Evolutionary conservation across 1,140 invertebrate genomes (phyloP).

Genomic region (Cydia amplana): DNA sequence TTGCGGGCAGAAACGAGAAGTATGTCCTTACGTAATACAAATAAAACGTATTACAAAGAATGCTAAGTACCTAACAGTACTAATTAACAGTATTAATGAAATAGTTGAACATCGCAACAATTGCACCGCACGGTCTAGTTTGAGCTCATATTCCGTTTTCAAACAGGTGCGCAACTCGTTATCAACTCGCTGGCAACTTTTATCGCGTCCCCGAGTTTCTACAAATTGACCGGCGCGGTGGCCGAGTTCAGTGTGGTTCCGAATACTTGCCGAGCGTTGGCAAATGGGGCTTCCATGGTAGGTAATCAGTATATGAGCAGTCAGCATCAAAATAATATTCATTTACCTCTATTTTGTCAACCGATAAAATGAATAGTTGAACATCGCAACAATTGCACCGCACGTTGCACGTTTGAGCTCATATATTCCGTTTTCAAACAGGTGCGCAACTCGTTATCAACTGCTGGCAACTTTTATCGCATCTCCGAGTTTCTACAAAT

Average conservation of each 20-base stretch:
- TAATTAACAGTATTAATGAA: too few relatives aligned
- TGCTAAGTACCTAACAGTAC: too few relatives aligned
- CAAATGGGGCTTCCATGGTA: too few relatives aligned
- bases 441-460: slow-evolving; percentile 30
- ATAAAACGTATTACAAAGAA: too few relatives aligned
- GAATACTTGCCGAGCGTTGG: too few relatives aligned
- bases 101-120: too few relatives aligned
- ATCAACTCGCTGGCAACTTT: slow-evolving; percentile 29
- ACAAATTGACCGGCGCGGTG: slow-evolving; percentile 18
- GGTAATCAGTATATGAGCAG: too few relatives aligned
- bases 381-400: background rate
- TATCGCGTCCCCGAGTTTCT: slow-evolving; percentile 19
- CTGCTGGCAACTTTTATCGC: slow-evolving; percentile 29
- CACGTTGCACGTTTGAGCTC: background rate
- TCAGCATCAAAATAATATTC: too few relatives aligned
- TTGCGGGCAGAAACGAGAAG: too few relatives aligned
- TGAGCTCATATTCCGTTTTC: background rate
- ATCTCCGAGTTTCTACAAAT: slow-evolving; percentile 10
- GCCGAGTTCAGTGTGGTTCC: background rate
- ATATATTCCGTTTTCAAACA: slow-evolving; percentile 8
- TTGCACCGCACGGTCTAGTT: background rate
- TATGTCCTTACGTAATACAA: too few relatives aligned
- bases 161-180: slow-evolving; percentile 28
- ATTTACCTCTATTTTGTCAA: too few relatives aligned
- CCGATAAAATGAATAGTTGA: too few relatives aligned